phyloP scores from a whole-genome alignment of 2,113 vertebrate species.

The Marmota flaviventris region DNA sequence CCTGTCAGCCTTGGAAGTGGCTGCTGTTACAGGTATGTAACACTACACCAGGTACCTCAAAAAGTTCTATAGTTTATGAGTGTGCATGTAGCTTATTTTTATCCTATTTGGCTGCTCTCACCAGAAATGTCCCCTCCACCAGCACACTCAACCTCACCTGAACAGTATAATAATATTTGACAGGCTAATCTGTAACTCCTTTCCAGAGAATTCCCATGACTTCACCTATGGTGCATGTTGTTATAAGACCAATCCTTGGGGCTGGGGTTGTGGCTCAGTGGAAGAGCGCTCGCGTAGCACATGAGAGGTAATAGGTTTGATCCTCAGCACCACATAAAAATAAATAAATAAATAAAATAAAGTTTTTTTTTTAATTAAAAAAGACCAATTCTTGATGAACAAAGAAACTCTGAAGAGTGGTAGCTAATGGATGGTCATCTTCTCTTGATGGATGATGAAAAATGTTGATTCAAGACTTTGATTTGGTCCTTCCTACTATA shows the following conservation, averaged over 20 bases:
- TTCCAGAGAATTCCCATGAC: background rate
- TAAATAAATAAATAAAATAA: no score
- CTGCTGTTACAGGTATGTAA: no score
- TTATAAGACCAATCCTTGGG: background rate
- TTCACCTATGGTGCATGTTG: background rate
- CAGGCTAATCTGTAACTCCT: background rate
- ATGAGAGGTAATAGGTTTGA: no score
- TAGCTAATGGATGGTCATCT: background rate
- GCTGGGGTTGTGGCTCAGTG: no score
- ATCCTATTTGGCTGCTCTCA: background rate
- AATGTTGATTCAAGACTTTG: background rate
- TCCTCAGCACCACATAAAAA: no score
- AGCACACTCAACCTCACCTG: background rate
- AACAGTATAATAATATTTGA: background rate
- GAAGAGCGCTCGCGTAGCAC: no score
- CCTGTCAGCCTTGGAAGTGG: no score
- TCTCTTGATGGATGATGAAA: background rate
- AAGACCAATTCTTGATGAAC: background rate
- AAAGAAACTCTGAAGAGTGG: background rate
- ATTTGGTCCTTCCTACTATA: background rate
- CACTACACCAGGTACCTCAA: no score
- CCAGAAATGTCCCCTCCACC: background rate
- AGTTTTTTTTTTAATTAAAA: no score
- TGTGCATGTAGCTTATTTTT: background rate
- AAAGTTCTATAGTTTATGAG: slow-evolving; percentile 1